Conservation (phyloP, 2,797 vertebrate genomes). For the Buphagus erythrorhynchus region DNA sequence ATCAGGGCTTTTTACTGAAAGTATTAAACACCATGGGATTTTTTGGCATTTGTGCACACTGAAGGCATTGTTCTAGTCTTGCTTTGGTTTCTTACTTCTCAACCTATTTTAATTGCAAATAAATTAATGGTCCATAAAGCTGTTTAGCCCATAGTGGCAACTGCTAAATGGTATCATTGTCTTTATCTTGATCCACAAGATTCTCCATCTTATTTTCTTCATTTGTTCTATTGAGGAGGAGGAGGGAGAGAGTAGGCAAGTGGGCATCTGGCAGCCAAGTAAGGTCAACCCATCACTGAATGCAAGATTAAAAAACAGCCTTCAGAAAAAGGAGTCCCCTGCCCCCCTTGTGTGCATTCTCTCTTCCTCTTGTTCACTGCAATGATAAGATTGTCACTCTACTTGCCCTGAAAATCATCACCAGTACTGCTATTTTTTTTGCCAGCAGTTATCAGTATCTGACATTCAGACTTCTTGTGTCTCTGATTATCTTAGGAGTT, state of each 20-base stretch:
- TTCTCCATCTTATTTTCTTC: not conserved
- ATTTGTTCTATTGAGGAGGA: rapidly evolving
- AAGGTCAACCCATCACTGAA: not conserved
- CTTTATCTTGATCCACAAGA: not conserved
- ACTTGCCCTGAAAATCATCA: not conserved
- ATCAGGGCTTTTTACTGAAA: not conserved
- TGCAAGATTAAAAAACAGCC: not conserved
- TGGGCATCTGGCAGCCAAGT: not conserved
- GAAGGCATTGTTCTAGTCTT: not conserved
- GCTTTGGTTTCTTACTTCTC: not conserved
- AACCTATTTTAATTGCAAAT: not conserved
- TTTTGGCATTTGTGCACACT: not conserved
- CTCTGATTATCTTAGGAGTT: not conserved
- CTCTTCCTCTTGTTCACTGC: not conserved
- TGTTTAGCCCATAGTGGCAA: not conserved
- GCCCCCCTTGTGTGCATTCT: rapidly evolving
- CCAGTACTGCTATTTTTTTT: not conserved
- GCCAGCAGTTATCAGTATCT: not conserved
- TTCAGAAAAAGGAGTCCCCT: not conserved
- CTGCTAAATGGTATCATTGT: not conserved
- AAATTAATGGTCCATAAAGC: not conserved
- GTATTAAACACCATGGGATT: not conserved
- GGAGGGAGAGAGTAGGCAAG: not conserved
- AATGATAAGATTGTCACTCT: not conserved
- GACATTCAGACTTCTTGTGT: not conserved